Base-by-base conservation (phyloP, 1,140 invertebrate genomes). In the Eubasilissa regina region DNA sequence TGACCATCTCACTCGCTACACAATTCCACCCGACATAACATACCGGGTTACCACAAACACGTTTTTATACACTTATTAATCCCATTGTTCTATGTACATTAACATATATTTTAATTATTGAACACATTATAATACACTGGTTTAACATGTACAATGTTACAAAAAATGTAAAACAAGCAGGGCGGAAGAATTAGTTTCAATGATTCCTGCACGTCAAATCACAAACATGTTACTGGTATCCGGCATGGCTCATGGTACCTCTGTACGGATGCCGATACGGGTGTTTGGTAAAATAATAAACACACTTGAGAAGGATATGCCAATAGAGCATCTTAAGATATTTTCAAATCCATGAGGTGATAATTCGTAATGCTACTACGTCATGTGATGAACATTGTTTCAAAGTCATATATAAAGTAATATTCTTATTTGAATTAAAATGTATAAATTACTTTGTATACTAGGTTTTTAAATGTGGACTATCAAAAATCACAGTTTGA, bases 71-170 rank as follows among this genome's bases (percentile, higher is more conserved):
- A 70, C 47, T 53, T 70, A 70, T 21, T 66, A 44, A 66, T 35
- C 15, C 62, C 51, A 53, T 58, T 19, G 25, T 35, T 13, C 43
- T 70, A 66, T 66, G 19, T 48, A 70, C 66, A 53, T 11, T 25
- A 15, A 19, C 47, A 4, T 7, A 51, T 25, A 62, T 75, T 75
- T 75, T 62, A 44, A 62, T 74, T 75, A 75, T n/a, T 75, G 73
- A 75, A 75, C 73, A 75, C 73, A 75, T 75, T 62, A 75, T 75
- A 75, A 62, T 75, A 75, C 73, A 75, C 73, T 75, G 73, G 73
- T 75, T 75, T 47, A 75, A 75, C 45, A 70, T 70, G n/a, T 48
- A 47, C 19, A 0, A 55, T 43, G 13, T 35, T 17, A 48, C 66
- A 51, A 70, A 17, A 48, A 70, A 51, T 70, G 66, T 70, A 51